These are phyloP conservation scores for Drosophila hydei DNA, from an alignment of 1,140 invertebrate species.

Conservation along the genomic window DNA sequence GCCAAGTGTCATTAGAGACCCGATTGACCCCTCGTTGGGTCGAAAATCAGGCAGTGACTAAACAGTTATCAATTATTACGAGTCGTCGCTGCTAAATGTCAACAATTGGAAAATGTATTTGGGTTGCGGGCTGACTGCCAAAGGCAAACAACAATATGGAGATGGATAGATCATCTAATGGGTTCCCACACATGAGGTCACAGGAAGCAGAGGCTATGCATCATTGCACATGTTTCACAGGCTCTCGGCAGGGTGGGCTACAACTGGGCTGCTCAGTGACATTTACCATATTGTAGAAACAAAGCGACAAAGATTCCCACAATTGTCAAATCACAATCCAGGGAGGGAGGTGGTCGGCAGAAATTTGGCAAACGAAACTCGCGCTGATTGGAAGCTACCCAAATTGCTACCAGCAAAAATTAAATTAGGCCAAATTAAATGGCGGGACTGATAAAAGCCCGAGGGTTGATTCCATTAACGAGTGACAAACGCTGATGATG, in stretches of 20 bases:
- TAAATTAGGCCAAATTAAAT: constrained; percentile 78
- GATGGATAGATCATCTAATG: constrained; percentile 34
- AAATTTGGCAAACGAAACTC: not conserved
- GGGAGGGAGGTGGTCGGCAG: not conserved
- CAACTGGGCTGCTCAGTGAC: constrained; percentile 28
- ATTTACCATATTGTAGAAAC: constrained; percentile 56
- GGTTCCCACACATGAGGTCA: constrained; percentile 47
- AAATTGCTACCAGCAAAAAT: constrained; percentile 69
- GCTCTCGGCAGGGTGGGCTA: constrained; percentile 18
- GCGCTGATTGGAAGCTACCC: constrained; percentile 20
- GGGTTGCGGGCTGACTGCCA: constrained; percentile 27
- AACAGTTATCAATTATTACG: constrained; percentile 78
- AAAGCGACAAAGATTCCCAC: constrained; percentile 62
- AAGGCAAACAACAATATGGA: constrained; percentile 34
- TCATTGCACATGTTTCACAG: constrained; percentile 64
- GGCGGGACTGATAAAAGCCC: constrained; percentile 17
- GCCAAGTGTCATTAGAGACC: constrained; percentile 16
- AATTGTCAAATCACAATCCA: constrained; percentile 74
- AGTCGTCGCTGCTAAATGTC: constrained; percentile 52
- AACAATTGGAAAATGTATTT: constrained; percentile 46
- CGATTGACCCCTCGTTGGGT: constrained; percentile 49
- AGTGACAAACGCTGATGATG: constrained; percentile 75
- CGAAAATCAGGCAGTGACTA: constrained; percentile 71
- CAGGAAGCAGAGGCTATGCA: constrained; percentile 45
- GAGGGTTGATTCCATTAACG: constrained; percentile 61